Percentiles rank a stretch among this genome's conserved stretches.
These are phyloP conservation scores for Onychostoma macrolepis DNA, from an alignment of 2,113 vertebrate species.

Conservation along the genomic window DNA sequence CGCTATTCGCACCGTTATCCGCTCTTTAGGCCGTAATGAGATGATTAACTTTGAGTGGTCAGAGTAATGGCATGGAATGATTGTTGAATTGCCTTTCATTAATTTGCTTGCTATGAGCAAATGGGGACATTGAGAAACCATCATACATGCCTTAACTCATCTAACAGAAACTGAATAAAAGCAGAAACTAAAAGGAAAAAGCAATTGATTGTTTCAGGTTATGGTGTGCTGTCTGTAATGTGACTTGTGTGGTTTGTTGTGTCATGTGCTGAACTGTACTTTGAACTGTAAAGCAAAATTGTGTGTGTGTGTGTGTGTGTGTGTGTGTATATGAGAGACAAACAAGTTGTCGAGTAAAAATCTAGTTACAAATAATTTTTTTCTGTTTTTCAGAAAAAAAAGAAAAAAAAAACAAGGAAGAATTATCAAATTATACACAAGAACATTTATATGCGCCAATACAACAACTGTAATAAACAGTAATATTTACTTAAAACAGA, in stretches of 20 bases:
- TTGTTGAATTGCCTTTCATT: slow-evolving; percentile 48
- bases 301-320: too few relatives aligned
- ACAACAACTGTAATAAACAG: neutral
- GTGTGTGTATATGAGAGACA: too few relatives aligned
- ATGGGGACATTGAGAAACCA: slow-evolving; percentile 23
- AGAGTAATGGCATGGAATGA: slow-evolving; percentile 52
- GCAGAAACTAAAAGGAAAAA: neutral
- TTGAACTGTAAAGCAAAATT: neutral
- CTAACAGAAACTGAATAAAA: neutral
- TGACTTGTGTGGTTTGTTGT: neutral
- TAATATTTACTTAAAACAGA: neutral
- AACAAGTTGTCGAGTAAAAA: neutral
- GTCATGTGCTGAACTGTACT: neutral
- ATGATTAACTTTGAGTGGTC: slow-evolving; percentile 38
- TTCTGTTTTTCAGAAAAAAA: neutral
- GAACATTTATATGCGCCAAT: neutral
- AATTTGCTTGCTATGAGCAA: slow-evolving; percentile 37
- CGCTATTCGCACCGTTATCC: neutral
- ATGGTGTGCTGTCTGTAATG: neutral
- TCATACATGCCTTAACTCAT: slow-evolving; percentile 17
- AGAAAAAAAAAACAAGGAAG: neutral
- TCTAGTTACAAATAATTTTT: neutral
- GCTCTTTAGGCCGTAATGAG: slow-evolving; percentile 10
- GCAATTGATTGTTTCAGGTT: neutral
- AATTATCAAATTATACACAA: neutral